These are phyloP conservation scores for Hipposideros larvatus DNA, from an alignment of 2,797 vertebrate genomes.

Conservation along the genomic window DNA sequence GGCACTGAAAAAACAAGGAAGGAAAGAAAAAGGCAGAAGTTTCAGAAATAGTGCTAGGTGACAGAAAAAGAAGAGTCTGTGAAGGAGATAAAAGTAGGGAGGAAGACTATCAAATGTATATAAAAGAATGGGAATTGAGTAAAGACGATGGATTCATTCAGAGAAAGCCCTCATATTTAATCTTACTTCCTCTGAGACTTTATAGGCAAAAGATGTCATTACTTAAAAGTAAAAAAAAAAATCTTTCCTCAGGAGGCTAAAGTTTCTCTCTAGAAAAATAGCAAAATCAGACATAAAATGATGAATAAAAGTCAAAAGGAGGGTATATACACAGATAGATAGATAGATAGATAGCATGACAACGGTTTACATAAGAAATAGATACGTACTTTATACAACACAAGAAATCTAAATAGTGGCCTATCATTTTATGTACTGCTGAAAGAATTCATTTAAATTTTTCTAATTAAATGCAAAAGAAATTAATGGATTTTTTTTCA, in stretches of 20 bases:
- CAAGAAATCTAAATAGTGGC: not conserved
- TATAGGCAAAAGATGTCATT: not conserved
- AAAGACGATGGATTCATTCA: not conserved
- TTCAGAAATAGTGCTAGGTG: not conserved
- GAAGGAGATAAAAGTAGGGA: not conserved
- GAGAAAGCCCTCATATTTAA: not conserved
- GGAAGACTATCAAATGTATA: not conserved
- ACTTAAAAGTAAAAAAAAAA: not conserved
- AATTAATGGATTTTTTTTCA: not conserved
- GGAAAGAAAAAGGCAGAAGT: not conserved
- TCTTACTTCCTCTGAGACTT: not conserved
- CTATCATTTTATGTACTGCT: constrained; percentile 5
- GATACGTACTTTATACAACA: not conserved
- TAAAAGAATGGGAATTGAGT: not conserved
- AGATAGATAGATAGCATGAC: not conserved
- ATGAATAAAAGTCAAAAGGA: not conserved
- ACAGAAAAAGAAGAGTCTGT: not conserved
- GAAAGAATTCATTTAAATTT: constrained; percentile 45
- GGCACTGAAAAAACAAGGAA: not conserved
- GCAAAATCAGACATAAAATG: constrained; percentile 1
- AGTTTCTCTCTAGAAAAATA: constrained; percentile 50
- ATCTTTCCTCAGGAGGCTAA: not conserved
- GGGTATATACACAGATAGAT: not conserved
- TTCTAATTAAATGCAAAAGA: constrained; percentile 41
- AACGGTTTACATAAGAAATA: constrained; percentile 10